Base-by-base conservation (phyloP, 2,113 vertebrate species). In the Charadrius vociferus region DNA sequence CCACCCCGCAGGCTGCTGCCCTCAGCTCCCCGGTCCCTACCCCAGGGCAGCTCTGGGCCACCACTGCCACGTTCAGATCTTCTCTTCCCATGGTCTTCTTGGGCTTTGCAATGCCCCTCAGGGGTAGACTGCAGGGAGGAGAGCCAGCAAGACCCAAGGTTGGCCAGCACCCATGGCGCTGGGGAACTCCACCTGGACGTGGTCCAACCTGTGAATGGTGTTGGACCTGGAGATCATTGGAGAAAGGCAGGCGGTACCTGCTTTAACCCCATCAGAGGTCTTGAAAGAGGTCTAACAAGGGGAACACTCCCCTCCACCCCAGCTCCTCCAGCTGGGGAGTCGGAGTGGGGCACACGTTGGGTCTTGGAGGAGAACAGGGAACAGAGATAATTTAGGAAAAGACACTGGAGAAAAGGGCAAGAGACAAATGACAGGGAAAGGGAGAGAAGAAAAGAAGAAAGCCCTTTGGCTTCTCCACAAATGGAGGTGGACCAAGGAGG, bases 161-260 rank as follows among this genome's bases (percentile, higher is more conserved):
- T 78, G 67, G 47, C 14, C 84, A 49, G 0, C 3, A 0, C 39
- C 22, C 12, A 4, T 14, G 49, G 29, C 4, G 1, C 0, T 61
- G 61, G 23, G 82, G 47, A n/a, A 21, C 32, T 26, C 68, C 37
- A 30, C 49, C 27, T 50, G 52, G 70, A 36, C 37, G 9, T 10
- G 21, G 43, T 18, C 58, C 77, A 80, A 10, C 58, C 71, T 50
- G 17, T 29, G 73, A 71, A 39, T 1, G 9, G 24, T 22, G 56
- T 21, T 49, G 82, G 43, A 14, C 37, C 34, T 71, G 91, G 65
- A 43, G 50, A 7, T 45, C 6, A 0, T 8, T 59, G 55, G 45
- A 34, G 61, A 37, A 81, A 56, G 23, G 10, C 1, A 3, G 32
- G 47, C 45, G 71, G 65, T 3, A 18, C 34, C 68, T 81, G 63